Percentiles rank a stretch among this genome's conserved stretches.
These are phyloP conservation scores for Lydus trimaculatus DNA, from an alignment of 2,888 invertebrate genomes.

Conservation along the genomic window DNA sequence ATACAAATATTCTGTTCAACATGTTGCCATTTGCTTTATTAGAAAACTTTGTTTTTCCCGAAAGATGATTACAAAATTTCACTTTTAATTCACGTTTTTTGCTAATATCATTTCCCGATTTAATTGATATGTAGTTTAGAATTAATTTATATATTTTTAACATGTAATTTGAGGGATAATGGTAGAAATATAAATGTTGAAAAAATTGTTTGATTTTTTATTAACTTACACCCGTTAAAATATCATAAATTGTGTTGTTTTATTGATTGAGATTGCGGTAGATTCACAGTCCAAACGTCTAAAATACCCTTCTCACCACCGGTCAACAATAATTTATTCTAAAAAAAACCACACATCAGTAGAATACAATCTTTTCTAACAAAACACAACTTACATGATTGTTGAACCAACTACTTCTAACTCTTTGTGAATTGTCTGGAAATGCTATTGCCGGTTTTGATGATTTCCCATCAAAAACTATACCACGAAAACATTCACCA, in stretches of 20 bases:
- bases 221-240: neutral
- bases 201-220: slow-evolving; percentile 24
- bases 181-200: slow-evolving; percentile 37
- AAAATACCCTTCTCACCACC: slow-evolving; percentile 77
- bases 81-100: slow-evolving; percentile 19
- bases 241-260: neutral
- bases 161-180: slow-evolving; percentile 33
- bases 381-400: slow-evolving; percentile 64
- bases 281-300: slow-evolving; percentile 67
- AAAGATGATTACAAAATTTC: slow-evolving; percentile 5
- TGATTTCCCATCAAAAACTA: slow-evolving; percentile 59
- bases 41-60: neutral
- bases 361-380: neutral
- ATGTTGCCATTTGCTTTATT: slow-evolving; percentile 29
- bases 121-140: slow-evolving; percentile 27
- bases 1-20: neutral
- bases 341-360: slow-evolving; percentile 42
- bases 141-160: slow-evolving; percentile 27
- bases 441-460: slow-evolving; percentile 67
- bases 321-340: slow-evolving; percentile 71
- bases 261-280: slow-evolving; percentile 10
- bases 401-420: slow-evolving; percentile 74
- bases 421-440: slow-evolving; percentile 71
- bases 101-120: slow-evolving; percentile 17
- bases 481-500: slow-evolving; percentile 66